These are phyloP conservation scores for Ceyx melanurus DNA, from an alignment of 2,113 vertebrate species.

Conservation along the genomic window DNA sequence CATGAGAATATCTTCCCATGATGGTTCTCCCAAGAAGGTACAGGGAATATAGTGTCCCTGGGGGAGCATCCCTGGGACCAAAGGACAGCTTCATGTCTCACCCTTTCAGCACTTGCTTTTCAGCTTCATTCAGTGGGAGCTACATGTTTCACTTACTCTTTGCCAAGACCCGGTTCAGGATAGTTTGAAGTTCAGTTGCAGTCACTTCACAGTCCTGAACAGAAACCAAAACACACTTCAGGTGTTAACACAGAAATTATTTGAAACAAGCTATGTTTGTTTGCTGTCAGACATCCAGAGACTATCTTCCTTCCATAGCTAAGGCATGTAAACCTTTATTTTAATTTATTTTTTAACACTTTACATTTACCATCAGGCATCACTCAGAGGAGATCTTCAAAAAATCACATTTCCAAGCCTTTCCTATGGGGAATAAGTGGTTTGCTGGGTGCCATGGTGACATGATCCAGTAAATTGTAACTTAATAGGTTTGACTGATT, in stretches of 20 bases:
- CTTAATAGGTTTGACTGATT: not conserved
- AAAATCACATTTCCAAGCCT: not conserved
- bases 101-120: not conserved
- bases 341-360: not conserved
- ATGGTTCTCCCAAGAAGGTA: not conserved
- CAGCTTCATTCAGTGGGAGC: not conserved
- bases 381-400: not conserved
- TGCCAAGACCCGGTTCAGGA: slow-evolving; percentile 80
- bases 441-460: not conserved
- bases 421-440: not conserved
- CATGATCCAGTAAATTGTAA: not conserved
- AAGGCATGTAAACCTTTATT: not conserved
- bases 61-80: not conserved
- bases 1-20: not conserved
- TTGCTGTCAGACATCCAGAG: not conserved
- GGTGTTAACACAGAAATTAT: not conserved
- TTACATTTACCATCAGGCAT: not conserved
- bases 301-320: not conserved
- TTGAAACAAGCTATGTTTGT: not conserved
- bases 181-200: slow-evolving; percentile 76
- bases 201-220: slow-evolving; percentile 84
- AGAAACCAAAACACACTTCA: not conserved
- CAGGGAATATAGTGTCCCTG: not conserved
- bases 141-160: slow-evolving; percentile 76
- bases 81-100: not conserved